Base-by-base conservation (phyloP, 2,888 invertebrate species). In the Laothoe populi region DNA sequence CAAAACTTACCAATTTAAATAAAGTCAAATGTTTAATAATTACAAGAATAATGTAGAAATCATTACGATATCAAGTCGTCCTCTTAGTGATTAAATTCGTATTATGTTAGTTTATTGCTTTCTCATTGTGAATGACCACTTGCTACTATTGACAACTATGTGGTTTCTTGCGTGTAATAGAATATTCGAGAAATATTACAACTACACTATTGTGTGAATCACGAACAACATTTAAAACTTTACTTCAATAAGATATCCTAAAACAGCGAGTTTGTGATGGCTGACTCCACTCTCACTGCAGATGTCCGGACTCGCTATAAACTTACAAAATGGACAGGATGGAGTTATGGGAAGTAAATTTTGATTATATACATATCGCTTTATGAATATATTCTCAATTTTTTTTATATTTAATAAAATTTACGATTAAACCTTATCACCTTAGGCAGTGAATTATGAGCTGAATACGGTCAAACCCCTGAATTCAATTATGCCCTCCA, bases 321-420 rank as follows among this genome's bases (percentile, higher is more conserved):
- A 81, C 63, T 73, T 81, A 78, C 73, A 83, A 85, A 84, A 82
- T 84, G 84, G 82, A 83, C 84, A 80, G 75, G 74, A 71, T 75
- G 53, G 70, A 64, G 69, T 63, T 72, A 72, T 74, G 66, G 67
- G 31, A 53, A 53, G 53, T 53, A 35, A 53, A 1, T 53, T 35
- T 11, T 35, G n/a, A 19, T 16, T 73, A 74, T 74, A 70, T 74
- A 70, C 74, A 76, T 31, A 45, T 40, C 16, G 2, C 10, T 23
- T 58, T 42, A 58, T 42, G 42, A 35, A 31, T 16, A n/a, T n/a
- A n/a, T n/a, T n/a, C n/a, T 19, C 44, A 44, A 44, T 19, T 35
- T 4, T 53, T 35, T 19, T 19, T 16, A n/a, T 53, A 53, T 19
- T 19, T 53, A 31, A 35, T 35, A 38, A 38, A 38, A 59, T 66